phyloP scores from a whole-genome alignment of 1,140 invertebrate species.

The Helicoverpa armigera region DNA sequence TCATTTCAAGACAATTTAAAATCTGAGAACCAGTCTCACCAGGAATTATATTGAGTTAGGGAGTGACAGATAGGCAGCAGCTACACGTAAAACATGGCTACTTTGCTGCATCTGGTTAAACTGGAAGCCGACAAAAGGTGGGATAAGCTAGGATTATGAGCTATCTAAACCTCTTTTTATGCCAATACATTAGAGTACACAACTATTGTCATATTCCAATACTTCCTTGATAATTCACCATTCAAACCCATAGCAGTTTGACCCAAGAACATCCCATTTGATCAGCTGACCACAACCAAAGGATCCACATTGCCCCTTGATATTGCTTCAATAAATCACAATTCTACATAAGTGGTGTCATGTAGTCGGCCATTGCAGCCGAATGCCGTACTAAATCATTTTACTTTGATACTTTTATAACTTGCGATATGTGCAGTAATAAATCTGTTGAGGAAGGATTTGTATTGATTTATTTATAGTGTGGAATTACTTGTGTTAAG shows the following conservation, averaged over 20 bases:
- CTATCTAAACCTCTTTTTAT: no score
- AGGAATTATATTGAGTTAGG: no score
- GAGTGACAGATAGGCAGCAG: no score
- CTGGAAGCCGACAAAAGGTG: background rate
- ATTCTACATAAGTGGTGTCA: conserved; percentile 12
- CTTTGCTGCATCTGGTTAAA: background rate
- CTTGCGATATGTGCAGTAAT: background rate
- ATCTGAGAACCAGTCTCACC: no score
- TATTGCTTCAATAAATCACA: conserved; percentile 8
- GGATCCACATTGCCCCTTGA: background rate
- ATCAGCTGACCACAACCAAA: background rate
- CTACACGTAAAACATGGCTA: no score
- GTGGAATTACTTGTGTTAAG: no score
- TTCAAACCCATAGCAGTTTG: no score
- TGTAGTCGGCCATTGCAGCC: background rate
- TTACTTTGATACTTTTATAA: conserved; percentile 10
- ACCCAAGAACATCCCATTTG: background rate
- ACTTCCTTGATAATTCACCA: background rate
- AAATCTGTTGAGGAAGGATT: background rate
- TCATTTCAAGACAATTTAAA: no score
- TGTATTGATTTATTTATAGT: no score
- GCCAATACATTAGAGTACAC: no score
- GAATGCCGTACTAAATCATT: conserved; percentile 15
- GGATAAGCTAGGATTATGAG: background rate
- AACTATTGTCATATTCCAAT: no score